Evolutionary conservation across 2,113 vertebrate genomes (phyloP), one percentile per base, ranked within the genome.

Genomic region (Varanus komodoensis): DNA sequence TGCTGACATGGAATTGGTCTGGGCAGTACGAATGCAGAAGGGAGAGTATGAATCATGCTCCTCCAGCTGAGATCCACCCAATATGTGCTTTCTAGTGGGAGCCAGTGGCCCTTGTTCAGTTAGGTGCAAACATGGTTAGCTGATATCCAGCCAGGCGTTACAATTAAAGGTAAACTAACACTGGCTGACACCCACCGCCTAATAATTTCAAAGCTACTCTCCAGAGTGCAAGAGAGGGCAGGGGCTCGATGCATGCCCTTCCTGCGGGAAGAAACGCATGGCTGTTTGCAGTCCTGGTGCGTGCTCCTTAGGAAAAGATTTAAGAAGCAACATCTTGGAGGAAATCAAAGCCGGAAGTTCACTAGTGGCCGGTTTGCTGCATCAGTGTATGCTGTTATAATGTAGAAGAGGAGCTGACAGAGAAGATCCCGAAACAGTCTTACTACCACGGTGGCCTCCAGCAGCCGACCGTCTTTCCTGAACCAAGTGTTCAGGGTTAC

Each of bases 341-440:
- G 71, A n/a, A 21, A 23, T 11, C 21, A 50, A 44, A 50, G 25
- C 12, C 38, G 27, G 44, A 48, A 78, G 89, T 89, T 85, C 5
- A 1, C 92, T 85, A 94, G 95, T 93, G 92, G 95, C 95, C 95
- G 86, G 96, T 96, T 96, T 96, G 94, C 96, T 94, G 94, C 90
- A 94, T 80, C 92, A 96, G 94, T 93, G 87, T 2, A 23, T 32
- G 91, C 73, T 1, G 32, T 85, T 86, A 90, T 54, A 79, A 9
- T 19, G 48, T 19, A 79, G 88, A 29, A 48, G 75, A 91, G 84
- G 64, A 89, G 73, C 86, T 86, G 84, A 91, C 77, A 91, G 89
- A 11, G n/a, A 79, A 74, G 89, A 93, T 77, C 54, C 92, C 94
- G 92, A 93, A 92, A 92, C 93, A 0, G 38, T 82, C 95, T 95